Conservation (phyloP, 2,113 vertebrate genomes). For the Bubalus kerabau region DNA sequence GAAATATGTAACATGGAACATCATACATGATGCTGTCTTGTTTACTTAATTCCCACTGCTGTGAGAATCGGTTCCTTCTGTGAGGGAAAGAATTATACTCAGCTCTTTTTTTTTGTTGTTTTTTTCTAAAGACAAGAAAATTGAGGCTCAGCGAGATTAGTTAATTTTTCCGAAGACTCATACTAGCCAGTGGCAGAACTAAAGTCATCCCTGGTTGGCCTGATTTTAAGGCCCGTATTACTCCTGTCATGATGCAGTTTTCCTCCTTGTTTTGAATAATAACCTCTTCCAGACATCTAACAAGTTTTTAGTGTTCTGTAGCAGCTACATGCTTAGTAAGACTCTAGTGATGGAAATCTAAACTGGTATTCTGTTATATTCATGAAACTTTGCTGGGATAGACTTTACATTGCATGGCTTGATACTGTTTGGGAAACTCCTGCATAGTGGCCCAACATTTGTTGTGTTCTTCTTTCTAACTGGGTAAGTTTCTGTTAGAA, state of each 20-base stretch:
- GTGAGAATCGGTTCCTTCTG: neutral
- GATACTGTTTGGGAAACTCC: neutral
- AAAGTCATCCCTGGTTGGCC: neutral
- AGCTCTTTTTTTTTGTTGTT: neutral
- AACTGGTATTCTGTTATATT: neutral
- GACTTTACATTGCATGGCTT: neutral
- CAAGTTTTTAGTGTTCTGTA: neutral
- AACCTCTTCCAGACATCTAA: neutral
- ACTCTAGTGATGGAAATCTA: neutral
- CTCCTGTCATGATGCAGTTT: neutral
- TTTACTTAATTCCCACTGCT: neutral
- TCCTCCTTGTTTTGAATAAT: slow-evolving; percentile 23
- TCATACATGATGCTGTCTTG: neutral
- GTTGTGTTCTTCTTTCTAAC: slow-evolving; percentile 3
- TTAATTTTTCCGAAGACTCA: slow-evolving; percentile 9
- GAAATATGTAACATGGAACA: neutral
- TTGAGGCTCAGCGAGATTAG: neutral
- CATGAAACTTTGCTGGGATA: neutral
- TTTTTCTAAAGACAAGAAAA: neutral
- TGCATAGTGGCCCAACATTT: neutral
- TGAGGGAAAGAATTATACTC: neutral
- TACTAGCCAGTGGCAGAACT: neutral
- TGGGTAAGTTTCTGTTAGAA: slow-evolving; percentile 24
- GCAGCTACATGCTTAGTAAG: neutral
- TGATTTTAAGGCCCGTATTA: neutral